Evolutionary conservation across 2,888 invertebrate species (phyloP).

Genomic region (Troides aeacus): DNA sequence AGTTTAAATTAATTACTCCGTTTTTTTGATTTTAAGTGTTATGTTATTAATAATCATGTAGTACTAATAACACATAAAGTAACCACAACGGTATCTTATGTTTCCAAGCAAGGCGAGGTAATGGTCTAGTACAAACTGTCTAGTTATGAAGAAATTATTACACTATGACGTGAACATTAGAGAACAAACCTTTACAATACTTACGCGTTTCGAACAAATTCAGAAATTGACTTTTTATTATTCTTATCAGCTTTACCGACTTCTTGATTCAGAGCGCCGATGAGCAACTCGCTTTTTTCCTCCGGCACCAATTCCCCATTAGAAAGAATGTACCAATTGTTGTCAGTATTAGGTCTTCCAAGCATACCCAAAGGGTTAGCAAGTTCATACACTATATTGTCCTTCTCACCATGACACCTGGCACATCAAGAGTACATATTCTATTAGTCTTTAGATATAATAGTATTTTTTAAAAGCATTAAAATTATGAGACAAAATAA

Average conservation of each 20-base stretch:
- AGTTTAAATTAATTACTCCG: too few relatives aligned
- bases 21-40: too few relatives aligned
- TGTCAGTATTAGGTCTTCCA: constrained; percentile 52
- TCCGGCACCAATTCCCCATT: constrained; percentile 55
- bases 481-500: too few relatives aligned
- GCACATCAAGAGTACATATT: background rate
- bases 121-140: too few relatives aligned
- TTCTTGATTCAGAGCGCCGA: constrained; percentile 47
- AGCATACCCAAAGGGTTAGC: constrained; percentile 70
- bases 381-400: constrained; percentile 80
- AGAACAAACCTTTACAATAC: constrained; percentile 29
- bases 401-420: constrained; percentile 85
- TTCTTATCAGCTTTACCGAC: constrained; percentile 56
- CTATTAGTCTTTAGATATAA: background rate
- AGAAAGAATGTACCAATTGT: constrained; percentile 55
- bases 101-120: too few relatives aligned
- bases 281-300: constrained; percentile 44
- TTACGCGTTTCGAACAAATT: constrained; percentile 51
- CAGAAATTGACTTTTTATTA: constrained; percentile 50
- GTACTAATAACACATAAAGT: too few relatives aligned
- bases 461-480: background rate
- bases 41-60: too few relatives aligned
- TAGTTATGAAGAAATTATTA: too few relatives aligned
- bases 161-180: too few relatives aligned
- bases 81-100: too few relatives aligned